A percentile compares a stretch with the other conserved stretches of the same genome.
Evolutionary conservation across 2,888 invertebrate genomes (phyloP).

Genomic region (Tenthredo scrophulariae): DNA sequence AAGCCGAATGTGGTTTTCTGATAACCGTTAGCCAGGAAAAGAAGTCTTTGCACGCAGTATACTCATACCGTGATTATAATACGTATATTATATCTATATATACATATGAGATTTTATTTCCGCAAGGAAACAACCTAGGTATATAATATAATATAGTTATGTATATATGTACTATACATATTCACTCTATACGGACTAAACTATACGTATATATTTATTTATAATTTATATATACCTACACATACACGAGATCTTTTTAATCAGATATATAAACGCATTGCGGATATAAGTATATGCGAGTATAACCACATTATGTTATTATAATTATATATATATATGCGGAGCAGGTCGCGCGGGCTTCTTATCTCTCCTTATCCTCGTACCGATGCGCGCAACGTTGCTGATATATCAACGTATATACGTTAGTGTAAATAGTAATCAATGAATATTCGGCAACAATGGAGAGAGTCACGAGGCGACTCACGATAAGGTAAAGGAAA

Average conservation of each 20-base stretch:
- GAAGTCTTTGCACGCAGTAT: neutral
- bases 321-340: neutral
- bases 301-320: neutral
- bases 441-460: slow-evolving; percentile 20
- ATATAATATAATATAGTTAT: neutral
- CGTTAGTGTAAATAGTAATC: neutral
- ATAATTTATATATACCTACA: neutral
- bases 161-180: neutral
- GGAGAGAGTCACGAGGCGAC: neutral
- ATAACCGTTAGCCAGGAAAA: neutral
- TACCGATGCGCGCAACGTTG: slow-evolving; percentile 35
- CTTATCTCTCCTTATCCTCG: slow-evolving; percentile 48
- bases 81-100: neutral
- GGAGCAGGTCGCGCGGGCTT: slow-evolving; percentile 34
- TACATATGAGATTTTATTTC: slow-evolving; percentile 5
- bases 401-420: neutral
- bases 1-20: neutral
- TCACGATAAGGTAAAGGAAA: neutral
- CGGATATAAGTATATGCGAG: neutral
- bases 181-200: neutral
- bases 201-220: neutral
- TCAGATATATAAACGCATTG: neutral
- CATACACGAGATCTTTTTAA: neutral
- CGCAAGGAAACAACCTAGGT: neutral
- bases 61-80: neutral